Base-by-base conservation (phyloP, 2,113 vertebrate genomes). In the Callospermophilus lateralis region DNA sequence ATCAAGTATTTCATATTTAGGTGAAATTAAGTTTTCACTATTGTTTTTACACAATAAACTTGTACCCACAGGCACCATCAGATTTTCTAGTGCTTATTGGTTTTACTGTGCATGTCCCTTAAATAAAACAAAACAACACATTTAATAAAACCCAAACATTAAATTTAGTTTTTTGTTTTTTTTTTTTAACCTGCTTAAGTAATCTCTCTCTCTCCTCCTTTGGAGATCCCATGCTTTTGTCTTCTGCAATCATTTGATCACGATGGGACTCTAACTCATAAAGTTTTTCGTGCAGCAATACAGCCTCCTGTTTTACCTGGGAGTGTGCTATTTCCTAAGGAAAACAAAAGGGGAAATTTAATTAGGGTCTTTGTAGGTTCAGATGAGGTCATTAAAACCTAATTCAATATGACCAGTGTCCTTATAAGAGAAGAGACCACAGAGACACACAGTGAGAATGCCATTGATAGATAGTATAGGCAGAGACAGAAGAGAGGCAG, bases 171-270 rank as follows among this genome's bases (percentile, higher is more conserved):
- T 48, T 86, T 93, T 22, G 96, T 92, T 90, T 77, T 95, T 51
- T 86, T 93, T 22, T 97, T 92, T 90, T 83, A 89, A 99, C 99
- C 99, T 99, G 99, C 97, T 99, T 99, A 19, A 99, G 97, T 45
- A 99, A 97, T 85, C 98, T 98, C 48, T 99, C 99, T 90, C 99
- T 98, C 96, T 99, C 99, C 96, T 99, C 99, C 97, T 99, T 98
- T 3, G 99, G 99, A 15, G 99, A 99, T 39, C 99, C 99, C 98
- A 99, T 97, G 93, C 97, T 99, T 98, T 99, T 99, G 87, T 99
- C 99, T 97, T 99, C 99, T 13, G 98, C 98, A 98, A 99, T 98
- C 98, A 99, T 99, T 97, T 98, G 95, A 86, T 99, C 99, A 24
- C 99, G 98, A 81, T 98, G 99, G 48, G 97, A 98, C 97, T 99